Evolutionary conservation across 2,888 invertebrate species (phyloP), one percentile per base, ranked within the genome.

Genomic region (Helleia helle): DNA sequence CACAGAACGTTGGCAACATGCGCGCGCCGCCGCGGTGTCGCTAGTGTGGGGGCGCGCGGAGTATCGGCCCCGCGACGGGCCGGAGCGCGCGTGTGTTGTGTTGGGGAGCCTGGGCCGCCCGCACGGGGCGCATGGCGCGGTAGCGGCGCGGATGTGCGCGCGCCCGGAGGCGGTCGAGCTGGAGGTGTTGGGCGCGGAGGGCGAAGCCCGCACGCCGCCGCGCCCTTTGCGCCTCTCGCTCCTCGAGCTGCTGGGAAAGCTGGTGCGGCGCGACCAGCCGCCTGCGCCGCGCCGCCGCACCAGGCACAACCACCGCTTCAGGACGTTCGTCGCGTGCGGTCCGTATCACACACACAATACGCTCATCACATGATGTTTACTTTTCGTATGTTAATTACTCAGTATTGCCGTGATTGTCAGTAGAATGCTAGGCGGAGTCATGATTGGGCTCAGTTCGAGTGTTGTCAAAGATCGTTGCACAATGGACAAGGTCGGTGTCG

Each of bases 101-200:
- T 31, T 84, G 88, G 48, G 88, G 48, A n/a, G n/a, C n/a, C n/a
- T n/a, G n/a, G n/a, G n/a, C n/a, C n/a, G n/a, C n/a, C n/a, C n/a
- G n/a, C 4, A 18, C 89, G 88, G 58, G 89, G 89, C 54, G 87
- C 88, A 69, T 91, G 91, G 75, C 89, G 91, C 89, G 90, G 89
- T 64, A 90, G 90, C 80, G 89, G 90, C 80, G 89, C 89, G 62
- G 88, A 92, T 92, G 91, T 91, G 92, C 90, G 89, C 91, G 63
- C 91, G 91, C 58, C 91, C 91, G 17, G 92, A 92, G 66, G 91
- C 90, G 86, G 81, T 91, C 87, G 86, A 92, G 91, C 86, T 89
- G 91, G 86, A 92, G 91, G 69, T 81, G 73, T 92, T 93, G 90
- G 92, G 91, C 52, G 92, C 90, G 43, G 92, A 91, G 87, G 91